Conservation (phyloP, 2,888 invertebrate species). For the Timema podura region DNA sequence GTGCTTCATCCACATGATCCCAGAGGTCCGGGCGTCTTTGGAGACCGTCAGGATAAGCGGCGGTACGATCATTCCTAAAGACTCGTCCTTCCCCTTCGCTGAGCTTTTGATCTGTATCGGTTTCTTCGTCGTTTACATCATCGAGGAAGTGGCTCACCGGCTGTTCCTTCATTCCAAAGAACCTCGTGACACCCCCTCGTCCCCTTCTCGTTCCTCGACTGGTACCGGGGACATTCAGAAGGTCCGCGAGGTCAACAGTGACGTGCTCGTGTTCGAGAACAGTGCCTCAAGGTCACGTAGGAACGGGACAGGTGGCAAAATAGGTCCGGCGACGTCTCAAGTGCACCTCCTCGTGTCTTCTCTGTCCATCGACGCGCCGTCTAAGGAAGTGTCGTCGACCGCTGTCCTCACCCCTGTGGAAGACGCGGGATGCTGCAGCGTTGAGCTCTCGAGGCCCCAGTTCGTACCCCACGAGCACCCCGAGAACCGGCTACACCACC, state of each 20-base stretch:
- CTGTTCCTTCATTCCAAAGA: conserved; percentile 41
- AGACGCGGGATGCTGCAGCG: not conserved
- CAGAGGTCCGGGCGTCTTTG: conserved; percentile 49
- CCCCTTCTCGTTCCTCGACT: not conserved
- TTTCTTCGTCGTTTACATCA: conserved; percentile 53
- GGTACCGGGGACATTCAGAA: not conserved
- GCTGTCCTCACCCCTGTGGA: not conserved
- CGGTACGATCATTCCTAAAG: conserved; percentile 27
- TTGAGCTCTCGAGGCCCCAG: not conserved
- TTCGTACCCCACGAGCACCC: not conserved
- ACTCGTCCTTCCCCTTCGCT: conserved; percentile 44
- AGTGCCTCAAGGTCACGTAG: not conserved
- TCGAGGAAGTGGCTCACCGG: conserved; percentile 47
- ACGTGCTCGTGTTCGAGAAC: conserved; percentile 11
- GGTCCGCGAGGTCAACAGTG: not conserved
- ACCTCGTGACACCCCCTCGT: not conserved
- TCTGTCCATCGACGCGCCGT: conserved; percentile 17
- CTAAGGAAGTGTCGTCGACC: not conserved
- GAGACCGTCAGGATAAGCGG: conserved; percentile 39
- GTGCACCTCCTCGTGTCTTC: conserved; percentile 28
- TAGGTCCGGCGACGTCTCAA: conserved; percentile 27
- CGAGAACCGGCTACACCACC: conserved; percentile 14
- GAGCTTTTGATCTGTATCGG: conserved; percentile 51
- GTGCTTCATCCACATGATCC: conserved; percentile 55
- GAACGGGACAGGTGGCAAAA: conserved; percentile 16